phyloP scores from a whole-genome alignment of 2,113 vertebrate species.

The Eupsittula cactorum region DNA sequence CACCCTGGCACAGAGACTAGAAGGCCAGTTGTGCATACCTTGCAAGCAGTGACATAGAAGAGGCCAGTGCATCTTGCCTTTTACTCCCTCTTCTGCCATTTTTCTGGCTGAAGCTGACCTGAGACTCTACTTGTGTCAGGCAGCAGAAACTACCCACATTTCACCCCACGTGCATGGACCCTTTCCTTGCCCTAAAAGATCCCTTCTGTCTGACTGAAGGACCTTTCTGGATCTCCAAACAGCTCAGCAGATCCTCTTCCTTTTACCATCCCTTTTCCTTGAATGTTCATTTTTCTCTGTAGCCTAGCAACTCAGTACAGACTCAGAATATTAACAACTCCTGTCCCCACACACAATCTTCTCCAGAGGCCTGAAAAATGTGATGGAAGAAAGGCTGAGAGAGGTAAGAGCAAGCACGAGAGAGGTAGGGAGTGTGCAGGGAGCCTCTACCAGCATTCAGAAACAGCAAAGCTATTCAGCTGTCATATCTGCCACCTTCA shows the following conservation, averaged over 20 bases:
- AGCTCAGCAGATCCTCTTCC: conserved; percentile 53
- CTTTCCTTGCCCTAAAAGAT: neutral
- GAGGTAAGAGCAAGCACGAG: neutral
- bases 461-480: conserved; percentile 34
- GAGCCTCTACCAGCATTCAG: conserved; percentile 19
- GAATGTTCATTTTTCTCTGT: conserved; percentile 71
- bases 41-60: rapidly evolving
- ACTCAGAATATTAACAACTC: conserved; percentile 64
- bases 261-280: conserved; percentile 50
- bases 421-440: neutral
- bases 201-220: neutral
- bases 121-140: neutral
- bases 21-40: neutral
- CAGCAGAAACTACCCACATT: neutral
- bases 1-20: neutral
- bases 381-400: conserved; percentile 1
- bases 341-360: conserved; percentile 52
- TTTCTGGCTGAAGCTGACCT: neutral
- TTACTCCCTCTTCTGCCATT: neutral
- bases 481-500: conserved; percentile 41
- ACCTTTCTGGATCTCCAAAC: conserved; percentile 19
- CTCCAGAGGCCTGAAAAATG: conserved; percentile 56
- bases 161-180: neutral
- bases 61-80: neutral
- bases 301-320: conserved; percentile 69